A percentile compares a stretch with the other conserved stretches of the same genome.
Evolutionary conservation across 2,888 invertebrate species (phyloP).

Genomic region (Megaustenia siamemsis): DNA sequence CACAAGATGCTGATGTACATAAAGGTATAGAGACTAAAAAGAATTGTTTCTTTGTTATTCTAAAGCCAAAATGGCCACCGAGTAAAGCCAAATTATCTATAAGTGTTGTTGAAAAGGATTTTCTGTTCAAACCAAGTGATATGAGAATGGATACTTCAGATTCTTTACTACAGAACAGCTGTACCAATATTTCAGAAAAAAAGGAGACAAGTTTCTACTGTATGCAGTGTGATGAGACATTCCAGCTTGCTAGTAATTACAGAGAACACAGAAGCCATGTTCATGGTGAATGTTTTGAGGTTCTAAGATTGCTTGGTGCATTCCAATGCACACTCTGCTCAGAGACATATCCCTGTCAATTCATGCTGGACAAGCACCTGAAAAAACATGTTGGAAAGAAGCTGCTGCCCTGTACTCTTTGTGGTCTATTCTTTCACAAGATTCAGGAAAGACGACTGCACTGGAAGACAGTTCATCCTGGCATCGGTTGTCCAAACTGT

Average conservation of each 20-base stretch:
- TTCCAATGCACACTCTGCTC: slow-evolving; percentile 54
- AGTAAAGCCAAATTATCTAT: slow-evolving; percentile 36
- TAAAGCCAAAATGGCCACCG: slow-evolving; percentile 47
- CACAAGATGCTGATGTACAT: slow-evolving; percentile 18
- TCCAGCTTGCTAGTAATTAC: slow-evolving; percentile 41
- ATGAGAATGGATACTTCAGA: background rate
- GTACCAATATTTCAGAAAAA: background rate
- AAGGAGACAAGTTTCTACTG: slow-evolving; percentile 49
- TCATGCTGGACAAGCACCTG: slow-evolving; percentile 51
- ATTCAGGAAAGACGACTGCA: slow-evolving; percentile 53
- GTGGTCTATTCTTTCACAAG: slow-evolving; percentile 49
- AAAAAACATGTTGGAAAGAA: slow-evolving; percentile 50
- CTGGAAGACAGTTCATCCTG: slow-evolving; percentile 54
- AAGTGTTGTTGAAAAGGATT: slow-evolving; percentile 45
- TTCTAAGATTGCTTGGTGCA: slow-evolving; percentile 44
- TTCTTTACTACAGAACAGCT: slow-evolving; percentile 6
- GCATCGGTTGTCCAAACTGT: slow-evolving; percentile 54
- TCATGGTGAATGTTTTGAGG: slow-evolving; percentile 52
- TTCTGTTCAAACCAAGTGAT: slow-evolving; percentile 35
- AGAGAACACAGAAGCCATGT: slow-evolving; percentile 47
- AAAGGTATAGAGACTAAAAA: slow-evolving; percentile 22
- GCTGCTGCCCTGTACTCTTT: slow-evolving; percentile 50
- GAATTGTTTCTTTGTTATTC: slow-evolving; percentile 44
- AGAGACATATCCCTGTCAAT: slow-evolving; percentile 50
- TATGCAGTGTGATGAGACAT: slow-evolving; percentile 36